Evolutionary conservation across 2,113 vertebrate species (phyloP).

Genomic region (Anoura caudifer): DNA sequence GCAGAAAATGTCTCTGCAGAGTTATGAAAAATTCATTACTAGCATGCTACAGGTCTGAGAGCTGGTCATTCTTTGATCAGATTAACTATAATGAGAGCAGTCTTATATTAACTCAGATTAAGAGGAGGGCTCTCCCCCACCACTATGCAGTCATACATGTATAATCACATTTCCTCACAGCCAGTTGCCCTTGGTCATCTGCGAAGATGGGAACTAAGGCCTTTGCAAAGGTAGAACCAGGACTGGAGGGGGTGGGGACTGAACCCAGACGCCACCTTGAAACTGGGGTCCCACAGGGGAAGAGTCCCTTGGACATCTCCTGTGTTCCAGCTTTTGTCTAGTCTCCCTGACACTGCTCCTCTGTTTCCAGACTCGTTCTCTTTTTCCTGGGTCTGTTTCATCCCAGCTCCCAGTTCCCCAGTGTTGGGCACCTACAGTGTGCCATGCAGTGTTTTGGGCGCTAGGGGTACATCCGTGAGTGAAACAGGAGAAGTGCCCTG

Average conservation of each 20-base stretch:
- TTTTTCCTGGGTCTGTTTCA: background rate
- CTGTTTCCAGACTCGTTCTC: background rate
- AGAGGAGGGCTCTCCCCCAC: conserved; percentile 15
- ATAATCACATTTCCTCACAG: conserved; percentile 1
- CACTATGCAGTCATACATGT: background rate
- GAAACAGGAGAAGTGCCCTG: background rate
- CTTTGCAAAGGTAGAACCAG: background rate
- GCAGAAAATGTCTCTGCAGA: conserved; percentile 58
- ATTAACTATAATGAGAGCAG: conserved; percentile 58
- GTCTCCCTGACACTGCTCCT: background rate
- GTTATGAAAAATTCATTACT: conserved; percentile 71
- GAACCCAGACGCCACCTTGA: background rate
- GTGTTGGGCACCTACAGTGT: fast-evolving
- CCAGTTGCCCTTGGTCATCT: background rate
- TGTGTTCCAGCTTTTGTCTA: background rate
- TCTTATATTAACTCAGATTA: conserved; percentile 57
- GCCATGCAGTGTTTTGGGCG: no score
- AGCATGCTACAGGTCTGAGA: conserved; percentile 34
- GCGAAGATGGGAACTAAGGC: background rate
- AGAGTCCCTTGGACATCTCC: no score
- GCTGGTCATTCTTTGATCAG: conserved; percentile 64
- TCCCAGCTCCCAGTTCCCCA: background rate
- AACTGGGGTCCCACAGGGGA: background rate
- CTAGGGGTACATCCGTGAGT: background rate
- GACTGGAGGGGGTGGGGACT: background rate